Evolutionary conservation across 2,113 vertebrate genomes (phyloP).

Genomic region (Antechinus stuartii): DNA sequence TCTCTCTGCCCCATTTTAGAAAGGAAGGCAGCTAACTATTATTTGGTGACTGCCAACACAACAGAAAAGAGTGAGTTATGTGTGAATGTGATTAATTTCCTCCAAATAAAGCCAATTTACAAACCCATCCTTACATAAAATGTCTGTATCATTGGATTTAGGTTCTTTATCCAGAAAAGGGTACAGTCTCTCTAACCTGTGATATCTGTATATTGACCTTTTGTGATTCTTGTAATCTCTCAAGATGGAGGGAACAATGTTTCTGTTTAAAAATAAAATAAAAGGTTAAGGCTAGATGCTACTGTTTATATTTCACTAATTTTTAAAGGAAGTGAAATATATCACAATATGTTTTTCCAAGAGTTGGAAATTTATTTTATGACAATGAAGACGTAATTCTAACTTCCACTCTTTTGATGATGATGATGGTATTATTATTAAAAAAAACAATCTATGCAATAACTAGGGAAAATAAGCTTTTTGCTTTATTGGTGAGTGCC

Average conservation of each 20-base stretch:
- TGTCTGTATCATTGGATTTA: slow-evolving; percentile 50
- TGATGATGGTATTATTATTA: neutral
- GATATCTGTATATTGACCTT: slow-evolving; percentile 80
- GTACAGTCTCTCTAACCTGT: slow-evolving; percentile 62
- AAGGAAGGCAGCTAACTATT: slow-evolving; percentile 14
- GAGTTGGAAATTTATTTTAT: slow-evolving; percentile 44
- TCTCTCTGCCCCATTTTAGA: slow-evolving; percentile 17
- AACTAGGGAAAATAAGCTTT: neutral
- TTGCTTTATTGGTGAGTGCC: slow-evolving; percentile 37
- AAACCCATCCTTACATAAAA: slow-evolving; percentile 30
- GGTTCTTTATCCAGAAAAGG: slow-evolving; percentile 74
- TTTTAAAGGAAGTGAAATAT: slow-evolving; percentile 64
- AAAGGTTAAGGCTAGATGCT: slow-evolving; percentile 68
- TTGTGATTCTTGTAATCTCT: slow-evolving; percentile 82
- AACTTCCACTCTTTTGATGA: slow-evolving; percentile 28
- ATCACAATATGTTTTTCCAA: slow-evolving; percentile 58
- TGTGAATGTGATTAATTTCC: slow-evolving; percentile 48
- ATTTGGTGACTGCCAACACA: slow-evolving; percentile 19
- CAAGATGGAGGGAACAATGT: slow-evolving; percentile 79
- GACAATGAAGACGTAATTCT: slow-evolving; percentile 56
- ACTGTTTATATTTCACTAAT: slow-evolving; percentile 53
- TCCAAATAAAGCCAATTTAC: slow-evolving; percentile 51
- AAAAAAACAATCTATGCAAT: slow-evolving; percentile 23
- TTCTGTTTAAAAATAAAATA: slow-evolving; percentile 82
- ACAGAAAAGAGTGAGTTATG: slow-evolving; percentile 29